Conservation (phyloP, 2,888 invertebrate genomes). For the Gortyna flavago region DNA sequence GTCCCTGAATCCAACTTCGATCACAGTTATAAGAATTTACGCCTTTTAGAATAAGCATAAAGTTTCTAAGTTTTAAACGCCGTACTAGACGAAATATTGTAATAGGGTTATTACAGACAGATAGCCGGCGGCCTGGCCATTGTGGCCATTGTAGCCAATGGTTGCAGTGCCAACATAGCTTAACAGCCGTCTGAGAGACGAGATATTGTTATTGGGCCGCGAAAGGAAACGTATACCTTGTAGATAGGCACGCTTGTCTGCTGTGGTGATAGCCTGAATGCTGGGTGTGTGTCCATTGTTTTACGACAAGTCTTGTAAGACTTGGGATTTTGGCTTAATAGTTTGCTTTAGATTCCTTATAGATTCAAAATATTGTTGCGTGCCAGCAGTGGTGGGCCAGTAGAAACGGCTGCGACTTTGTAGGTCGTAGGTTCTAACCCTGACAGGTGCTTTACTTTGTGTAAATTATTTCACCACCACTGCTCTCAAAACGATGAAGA, state of each 20-base stretch:
- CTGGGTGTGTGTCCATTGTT: slow-evolving; percentile 14
- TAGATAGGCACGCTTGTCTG: slow-evolving; percentile 13
- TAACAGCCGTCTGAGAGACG: slow-evolving; percentile 39
- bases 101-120: slow-evolving; percentile 32
- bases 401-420: too few species aligned
- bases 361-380: too few species aligned
- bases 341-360: background rate
- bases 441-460: too few species aligned
- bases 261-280: slow-evolving; percentile 35
- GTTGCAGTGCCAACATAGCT: slow-evolving; percentile 54
- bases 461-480: too few species aligned
- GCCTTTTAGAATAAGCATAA: background rate
- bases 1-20: background rate
- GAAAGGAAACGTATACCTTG: slow-evolving; percentile 59
- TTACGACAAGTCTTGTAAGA: background rate
- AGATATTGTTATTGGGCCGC: slow-evolving; percentile 65
- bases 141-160: slow-evolving; percentile 35
- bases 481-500: too few species aligned
- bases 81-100: slow-evolving; percentile 22
- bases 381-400: too few species aligned
- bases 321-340: background rate
- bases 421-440: too few species aligned
- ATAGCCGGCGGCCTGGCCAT: slow-evolving; percentile 29
- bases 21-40: background rate
- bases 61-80: background rate